phyloP scores from a whole-genome alignment of 1,140 invertebrate genomes.

The Fopius arisanus region DNA sequence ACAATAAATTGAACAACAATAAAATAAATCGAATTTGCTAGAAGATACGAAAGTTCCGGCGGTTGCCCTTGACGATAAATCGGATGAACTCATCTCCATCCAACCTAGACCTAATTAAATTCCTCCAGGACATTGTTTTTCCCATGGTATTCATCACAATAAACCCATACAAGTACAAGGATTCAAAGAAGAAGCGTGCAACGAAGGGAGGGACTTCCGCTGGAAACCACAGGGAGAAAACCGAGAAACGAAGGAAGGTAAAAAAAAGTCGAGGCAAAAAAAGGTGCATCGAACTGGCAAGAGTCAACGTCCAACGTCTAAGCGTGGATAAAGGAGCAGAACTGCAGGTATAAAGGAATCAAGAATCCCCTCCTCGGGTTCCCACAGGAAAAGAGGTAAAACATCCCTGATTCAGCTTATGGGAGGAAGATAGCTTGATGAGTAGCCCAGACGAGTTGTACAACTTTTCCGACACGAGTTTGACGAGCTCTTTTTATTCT shows the following conservation, averaged over 20 bases:
- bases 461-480: conserved; percentile 9
- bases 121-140: background rate
- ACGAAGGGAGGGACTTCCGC: conserved; percentile 43
- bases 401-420: background rate
- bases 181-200: background rate
- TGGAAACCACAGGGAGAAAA: conserved; percentile 34
- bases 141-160: background rate
- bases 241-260: conserved; percentile 32
- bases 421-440: background rate
- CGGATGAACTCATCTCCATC: too few relatives aligned
- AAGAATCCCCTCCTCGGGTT: background rate
- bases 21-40: too few relatives aligned
- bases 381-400: conserved; percentile 14
- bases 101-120: too few relatives aligned
- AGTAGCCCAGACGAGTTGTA: conserved; percentile 4
- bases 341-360: conserved; percentile 34
- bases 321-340: background rate
- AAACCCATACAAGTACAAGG: background rate
- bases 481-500: conserved; percentile 11
- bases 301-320: conserved; percentile 27
- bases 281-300: conserved; percentile 35
- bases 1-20: too few relatives aligned
- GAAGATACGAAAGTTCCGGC: too few relatives aligned
- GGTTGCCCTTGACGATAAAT: too few relatives aligned
- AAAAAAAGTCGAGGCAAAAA: conserved; percentile 6